A percentile compares a stretch with the other conserved stretches of the same genome.
These are phyloP conservation scores for Germaria angustata DNA, from an alignment of 2,888 invertebrate species.

Conservation along the genomic window DNA sequence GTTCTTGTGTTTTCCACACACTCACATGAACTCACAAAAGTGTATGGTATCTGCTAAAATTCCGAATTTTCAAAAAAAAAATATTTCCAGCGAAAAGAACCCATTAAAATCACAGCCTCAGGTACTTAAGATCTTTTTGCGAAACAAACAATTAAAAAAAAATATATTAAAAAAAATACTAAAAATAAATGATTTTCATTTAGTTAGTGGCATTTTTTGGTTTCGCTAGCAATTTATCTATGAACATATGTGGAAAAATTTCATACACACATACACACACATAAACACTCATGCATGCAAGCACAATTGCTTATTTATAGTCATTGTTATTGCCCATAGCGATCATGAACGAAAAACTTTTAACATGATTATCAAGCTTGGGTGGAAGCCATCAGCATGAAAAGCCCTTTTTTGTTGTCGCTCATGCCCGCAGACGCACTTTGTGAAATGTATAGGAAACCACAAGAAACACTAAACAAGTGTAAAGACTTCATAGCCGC, in stretches of 20 bases:
- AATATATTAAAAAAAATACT: neutral
- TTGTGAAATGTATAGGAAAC: conserved; percentile 8
- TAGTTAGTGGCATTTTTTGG: conserved; percentile 18
- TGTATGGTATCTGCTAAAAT: neutral
- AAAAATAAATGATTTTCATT: conserved; percentile 31
- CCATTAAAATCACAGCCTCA: neutral
- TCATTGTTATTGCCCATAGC: conserved; percentile 24
- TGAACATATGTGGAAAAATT: neutral
- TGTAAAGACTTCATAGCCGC: neutral
- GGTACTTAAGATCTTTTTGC: neutral
- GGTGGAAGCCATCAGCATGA: conserved; percentile 11
- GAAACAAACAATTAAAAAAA: neutral
- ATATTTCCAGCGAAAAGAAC: neutral
- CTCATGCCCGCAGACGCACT: conserved; percentile 40
- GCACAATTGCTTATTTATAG: conserved; percentile 24
- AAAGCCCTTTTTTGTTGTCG: conserved; percentile 19
- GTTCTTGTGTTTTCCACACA: too few relatives aligned
- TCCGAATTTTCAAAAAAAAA: conserved; percentile 18
- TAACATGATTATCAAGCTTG: neutral
- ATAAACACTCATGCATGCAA: neutral
- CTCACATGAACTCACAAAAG: neutral
- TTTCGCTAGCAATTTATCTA: neutral
- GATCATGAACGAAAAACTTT: conserved; percentile 45
- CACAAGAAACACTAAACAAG: neutral
- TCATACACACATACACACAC: neutral